phyloP scores from a whole-genome alignment of 2,113 vertebrate species.

The Rostratula benghalensis region DNA sequence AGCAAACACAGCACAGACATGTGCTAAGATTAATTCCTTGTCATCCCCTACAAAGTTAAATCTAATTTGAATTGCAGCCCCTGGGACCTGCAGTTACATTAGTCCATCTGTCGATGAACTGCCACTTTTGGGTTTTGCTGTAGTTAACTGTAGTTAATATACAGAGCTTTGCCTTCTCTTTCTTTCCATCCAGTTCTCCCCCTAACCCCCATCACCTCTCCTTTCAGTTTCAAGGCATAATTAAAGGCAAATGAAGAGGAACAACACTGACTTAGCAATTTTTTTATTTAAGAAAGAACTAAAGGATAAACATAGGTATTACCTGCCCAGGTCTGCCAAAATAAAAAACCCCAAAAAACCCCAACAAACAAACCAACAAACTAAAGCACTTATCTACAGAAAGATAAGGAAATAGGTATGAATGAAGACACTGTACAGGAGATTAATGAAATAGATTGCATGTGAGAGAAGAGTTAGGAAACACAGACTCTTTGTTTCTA shows the following conservation, averaged over 20 bases:
- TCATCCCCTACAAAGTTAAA: constrained; percentile 7
- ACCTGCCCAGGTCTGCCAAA: background rate
- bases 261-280: background rate
- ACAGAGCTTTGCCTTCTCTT: background rate
- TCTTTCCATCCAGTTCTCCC: background rate
- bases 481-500: background rate
- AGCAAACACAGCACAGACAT: background rate
- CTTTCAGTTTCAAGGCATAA: background rate
- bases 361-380: background rate
- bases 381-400: background rate
- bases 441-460: background rate
- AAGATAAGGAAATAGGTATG: background rate
- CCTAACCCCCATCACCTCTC: background rate
- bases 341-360: background rate
- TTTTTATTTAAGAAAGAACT: background rate
- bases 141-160: background rate
- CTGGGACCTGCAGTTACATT: constrained; percentile 13
- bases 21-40: constrained; percentile 45
- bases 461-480: background rate
- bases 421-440: background rate
- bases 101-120: constrained; percentile 52
- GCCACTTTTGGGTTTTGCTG: background rate
- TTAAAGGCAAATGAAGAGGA: background rate
- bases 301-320: background rate
- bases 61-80: constrained; percentile 36